A percentile compares a stretch with the other conserved stretches of the same genome.
Evolutionary conservation across 2,797 vertebrate genomes (phyloP).

Genomic region (Leuciscus waleckii): DNA sequence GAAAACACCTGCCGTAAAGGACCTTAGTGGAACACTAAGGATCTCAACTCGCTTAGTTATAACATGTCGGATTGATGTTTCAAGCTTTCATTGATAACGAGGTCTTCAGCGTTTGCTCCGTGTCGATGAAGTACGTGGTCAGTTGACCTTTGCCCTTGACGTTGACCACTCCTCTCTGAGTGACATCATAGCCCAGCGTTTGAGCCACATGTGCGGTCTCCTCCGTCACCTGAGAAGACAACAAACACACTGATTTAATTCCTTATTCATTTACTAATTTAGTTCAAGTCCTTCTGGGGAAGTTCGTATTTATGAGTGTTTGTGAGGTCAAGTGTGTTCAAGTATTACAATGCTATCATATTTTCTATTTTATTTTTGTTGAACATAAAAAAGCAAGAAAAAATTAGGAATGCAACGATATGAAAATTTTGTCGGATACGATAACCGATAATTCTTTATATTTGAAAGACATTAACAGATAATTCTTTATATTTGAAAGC

Average conservation of each 20-base stretch:
- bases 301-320: neutral
- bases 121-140: conserved; percentile 87
- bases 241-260: neutral
- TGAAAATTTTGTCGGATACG: too few species aligned
- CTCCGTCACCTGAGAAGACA: conserved; percentile 82
- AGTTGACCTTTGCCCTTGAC: conserved; percentile 93
- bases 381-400: too few species aligned
- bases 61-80: neutral
- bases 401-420: too few species aligned
- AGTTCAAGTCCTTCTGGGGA: neutral
- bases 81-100: neutral
- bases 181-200: conserved; percentile 81
- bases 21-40: neutral
- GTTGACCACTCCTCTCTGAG: conserved; percentile 82
- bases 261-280: too few species aligned
- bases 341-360: too few species aligned
- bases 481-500: too few species aligned
- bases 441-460: too few species aligned
- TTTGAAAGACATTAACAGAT: too few species aligned
- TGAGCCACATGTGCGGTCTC: conserved; percentile 82
- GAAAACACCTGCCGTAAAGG: neutral
- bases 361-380: too few species aligned
- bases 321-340: too few species aligned
- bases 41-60: neutral
- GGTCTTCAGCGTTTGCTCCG: conserved; percentile 65